Conservation (phyloP, 2,797 vertebrate species). For the Pitangus sulphuratus region DNA sequence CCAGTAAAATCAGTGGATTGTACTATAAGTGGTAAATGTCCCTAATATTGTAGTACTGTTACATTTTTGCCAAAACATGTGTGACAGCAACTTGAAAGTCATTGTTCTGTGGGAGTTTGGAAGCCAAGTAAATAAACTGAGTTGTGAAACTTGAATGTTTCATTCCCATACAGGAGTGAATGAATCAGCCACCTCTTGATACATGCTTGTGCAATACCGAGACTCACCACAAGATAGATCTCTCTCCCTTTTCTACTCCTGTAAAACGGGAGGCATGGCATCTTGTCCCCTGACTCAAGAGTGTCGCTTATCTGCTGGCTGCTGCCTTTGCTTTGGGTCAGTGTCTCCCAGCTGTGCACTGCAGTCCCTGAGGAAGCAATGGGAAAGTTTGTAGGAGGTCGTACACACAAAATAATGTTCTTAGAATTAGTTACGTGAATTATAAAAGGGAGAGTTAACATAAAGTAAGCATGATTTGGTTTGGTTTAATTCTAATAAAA, state of each 20-base stretch:
- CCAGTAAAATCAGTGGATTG: not conserved
- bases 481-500: not conserved
- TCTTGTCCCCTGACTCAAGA: not conserved
- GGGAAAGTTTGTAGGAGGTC: not conserved
- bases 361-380: not conserved
- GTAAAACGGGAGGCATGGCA: not conserved
- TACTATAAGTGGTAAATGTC: not conserved
- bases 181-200: not conserved
- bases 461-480: not conserved
- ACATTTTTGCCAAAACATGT: not conserved
- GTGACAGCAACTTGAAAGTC: not conserved
- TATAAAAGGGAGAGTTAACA: not conserved
- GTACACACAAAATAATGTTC: not conserved
- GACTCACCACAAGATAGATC: not conserved
- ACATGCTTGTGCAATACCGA: not conserved
- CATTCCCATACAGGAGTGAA: accelerated
- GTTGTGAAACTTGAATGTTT: not conserved
- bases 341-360: not conserved
- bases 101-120: not conserved
- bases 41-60: not conserved
- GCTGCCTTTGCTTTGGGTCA: not conserved
- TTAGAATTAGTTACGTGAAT: not conserved
- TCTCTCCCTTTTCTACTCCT: not conserved
- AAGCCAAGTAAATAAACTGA: not conserved
- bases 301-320: not conserved